Conservation (phyloP, 2,797 vertebrate species). For the Chrosomus eos region DNA sequence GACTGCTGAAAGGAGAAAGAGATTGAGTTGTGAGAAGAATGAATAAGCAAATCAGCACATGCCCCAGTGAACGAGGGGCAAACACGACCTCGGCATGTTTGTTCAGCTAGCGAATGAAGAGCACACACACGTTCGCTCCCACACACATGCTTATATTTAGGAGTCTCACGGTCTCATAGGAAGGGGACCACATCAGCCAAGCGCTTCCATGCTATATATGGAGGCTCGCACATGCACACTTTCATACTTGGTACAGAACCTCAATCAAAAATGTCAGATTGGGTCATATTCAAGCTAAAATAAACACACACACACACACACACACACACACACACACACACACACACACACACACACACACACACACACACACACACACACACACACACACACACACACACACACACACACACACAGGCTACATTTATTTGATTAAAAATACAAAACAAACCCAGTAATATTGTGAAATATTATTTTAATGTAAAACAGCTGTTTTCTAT, state of each 20-base stretch:
- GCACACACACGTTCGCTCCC: neutral
- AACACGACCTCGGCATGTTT: constrained; percentile 42
- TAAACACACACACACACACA: no score
- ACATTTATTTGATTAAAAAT: no score
- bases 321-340: no score
- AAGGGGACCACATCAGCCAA: constrained; percentile 1
- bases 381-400: no score
- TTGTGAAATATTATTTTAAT: no score
- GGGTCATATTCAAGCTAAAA: neutral
- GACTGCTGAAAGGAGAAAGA: neutral
- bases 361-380: no score
- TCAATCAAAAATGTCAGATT: neutral
- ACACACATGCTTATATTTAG: constrained; percentile 39
- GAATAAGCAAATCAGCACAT: constrained; percentile 24
- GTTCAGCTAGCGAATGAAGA: constrained; percentile 25
- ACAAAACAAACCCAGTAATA: no score
- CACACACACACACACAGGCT: no score
- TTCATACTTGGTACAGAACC: neutral
- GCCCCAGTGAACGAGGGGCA: constrained; percentile 39
- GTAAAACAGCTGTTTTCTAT: no score
- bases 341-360: no score
- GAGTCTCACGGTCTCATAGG: constrained; percentile 9
- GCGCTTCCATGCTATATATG: neutral
- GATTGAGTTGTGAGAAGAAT: constrained; percentile 20
- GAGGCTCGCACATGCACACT: neutral